A percentile compares a stretch with the other conserved stretches of the same genome.
Conservation (phyloP, 1,140 invertebrate species). For the Brachionus angularis region DNA sequence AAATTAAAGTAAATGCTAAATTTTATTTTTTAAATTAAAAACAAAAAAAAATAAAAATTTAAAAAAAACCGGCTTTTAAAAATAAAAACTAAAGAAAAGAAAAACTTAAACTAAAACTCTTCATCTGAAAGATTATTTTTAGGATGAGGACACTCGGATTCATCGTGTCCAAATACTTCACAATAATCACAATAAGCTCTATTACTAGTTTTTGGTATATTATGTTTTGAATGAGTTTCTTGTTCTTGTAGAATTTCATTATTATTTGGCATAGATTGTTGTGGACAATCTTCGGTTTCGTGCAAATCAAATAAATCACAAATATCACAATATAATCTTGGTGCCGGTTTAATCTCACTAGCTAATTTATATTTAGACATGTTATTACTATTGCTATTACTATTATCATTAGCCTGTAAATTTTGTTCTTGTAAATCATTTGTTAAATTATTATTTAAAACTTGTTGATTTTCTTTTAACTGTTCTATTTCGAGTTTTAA, state of each 20-base stretch:
- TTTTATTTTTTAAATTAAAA: not conserved
- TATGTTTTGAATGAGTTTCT: constrained; percentile 29
- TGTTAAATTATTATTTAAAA: too few species aligned
- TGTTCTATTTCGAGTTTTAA: constrained; percentile 53
- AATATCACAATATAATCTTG: constrained; percentile 89
- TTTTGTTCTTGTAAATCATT: constrained; percentile 24
- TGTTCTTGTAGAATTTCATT: not conserved
- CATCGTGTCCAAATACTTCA: constrained; percentile 36
- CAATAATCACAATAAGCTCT: constrained; percentile 28
- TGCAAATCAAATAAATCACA: constrained; percentile 92
- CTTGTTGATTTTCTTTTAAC: constrained; percentile 44
- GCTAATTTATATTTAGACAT: constrained; percentile 27
- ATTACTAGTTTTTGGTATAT: constrained; percentile 5
- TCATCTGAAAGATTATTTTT: constrained; percentile 36
- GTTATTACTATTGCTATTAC: constrained; percentile 7
- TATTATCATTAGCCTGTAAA: too few species aligned
- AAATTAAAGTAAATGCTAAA: not conserved
- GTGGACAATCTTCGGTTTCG: constrained; percentile 92
- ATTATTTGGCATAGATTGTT: constrained; percentile 64
- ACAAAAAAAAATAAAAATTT: too few species aligned
- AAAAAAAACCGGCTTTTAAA: constrained; percentile 10
- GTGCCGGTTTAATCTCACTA: constrained; percentile 45
- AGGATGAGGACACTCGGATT: not conserved
- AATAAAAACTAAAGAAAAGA: too few species aligned
- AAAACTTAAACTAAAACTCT: constrained; percentile 17